A percentile compares a stretch with the other conserved stretches of the same genome.
These are phyloP conservation scores for Pterocles orientalis DNA, from an alignment of 2,113 vertebrate species.

Conservation along the genomic window DNA sequence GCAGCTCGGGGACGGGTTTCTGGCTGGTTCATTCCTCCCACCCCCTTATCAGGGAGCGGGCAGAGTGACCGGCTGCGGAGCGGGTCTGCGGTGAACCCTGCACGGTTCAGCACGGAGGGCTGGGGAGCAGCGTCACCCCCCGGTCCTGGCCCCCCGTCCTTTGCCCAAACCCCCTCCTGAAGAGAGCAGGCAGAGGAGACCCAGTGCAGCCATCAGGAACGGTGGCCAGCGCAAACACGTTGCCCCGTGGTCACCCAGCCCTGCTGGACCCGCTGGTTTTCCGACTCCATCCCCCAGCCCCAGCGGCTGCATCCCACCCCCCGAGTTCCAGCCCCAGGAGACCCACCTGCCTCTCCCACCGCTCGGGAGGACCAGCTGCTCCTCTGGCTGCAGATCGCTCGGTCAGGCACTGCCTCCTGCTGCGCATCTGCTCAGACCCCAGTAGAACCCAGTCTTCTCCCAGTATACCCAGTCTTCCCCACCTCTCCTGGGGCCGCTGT, in stretches of 20 bases:
- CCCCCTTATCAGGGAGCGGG: background rate
- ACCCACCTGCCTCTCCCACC: background rate
- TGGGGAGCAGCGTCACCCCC: background rate
- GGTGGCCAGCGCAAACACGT: rapidly evolving
- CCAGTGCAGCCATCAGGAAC: rapidly evolving
- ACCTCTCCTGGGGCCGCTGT: background rate
- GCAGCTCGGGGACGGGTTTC: background rate
- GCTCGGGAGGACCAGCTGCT: rapidly evolving
- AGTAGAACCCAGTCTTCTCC: background rate
- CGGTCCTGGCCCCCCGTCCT: background rate
- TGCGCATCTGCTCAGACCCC: background rate
- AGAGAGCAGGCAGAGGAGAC: background rate
- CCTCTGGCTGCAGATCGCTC: rapidly evolving
- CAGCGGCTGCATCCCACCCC: background rate
- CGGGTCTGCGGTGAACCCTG: background rate
- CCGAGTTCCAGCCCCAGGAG: background rate
- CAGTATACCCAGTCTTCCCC: background rate
- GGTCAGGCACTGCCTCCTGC: background rate
- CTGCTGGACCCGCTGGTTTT: background rate
- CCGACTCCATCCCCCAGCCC: background rate
- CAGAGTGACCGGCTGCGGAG: background rate
- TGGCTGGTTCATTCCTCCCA: background rate
- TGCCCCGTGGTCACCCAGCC: background rate
- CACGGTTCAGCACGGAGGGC: rapidly evolving
- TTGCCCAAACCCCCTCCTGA: background rate